Evolutionary conservation across 2,888 invertebrate genomes (phyloP).

Genomic region (Caenorhabditis plicata): DNA sequence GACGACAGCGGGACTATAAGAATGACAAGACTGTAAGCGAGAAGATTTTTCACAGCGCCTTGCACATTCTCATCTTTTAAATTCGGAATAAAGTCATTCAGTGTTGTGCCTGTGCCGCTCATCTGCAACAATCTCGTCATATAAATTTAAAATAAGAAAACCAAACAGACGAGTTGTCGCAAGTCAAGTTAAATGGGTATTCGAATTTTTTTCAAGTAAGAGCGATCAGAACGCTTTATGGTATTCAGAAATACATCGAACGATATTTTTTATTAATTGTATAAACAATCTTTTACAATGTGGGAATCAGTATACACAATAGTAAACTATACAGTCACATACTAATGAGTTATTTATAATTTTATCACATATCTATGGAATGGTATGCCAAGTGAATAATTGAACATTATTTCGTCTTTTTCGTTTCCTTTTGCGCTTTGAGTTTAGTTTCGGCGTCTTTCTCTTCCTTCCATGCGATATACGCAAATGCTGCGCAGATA

Average conservation of each 20-base stretch:
- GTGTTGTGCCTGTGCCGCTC: slow-evolving; percentile 12
- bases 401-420: slow-evolving; percentile 11
- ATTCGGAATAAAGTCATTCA: slow-evolving; percentile 59
- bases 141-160: too few relatives aligned
- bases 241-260: too few relatives aligned
- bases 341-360: too few relatives aligned
- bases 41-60: slow-evolving; percentile 58
- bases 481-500: slow-evolving; percentile 50
- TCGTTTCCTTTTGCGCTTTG: slow-evolving; percentile 7
- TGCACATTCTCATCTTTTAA: slow-evolving; percentile 57
- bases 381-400: not conserved
- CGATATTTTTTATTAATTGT: too few relatives aligned
- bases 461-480: slow-evolving; percentile 56
- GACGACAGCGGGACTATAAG: slow-evolving; percentile 61
- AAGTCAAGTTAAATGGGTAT: too few relatives aligned
- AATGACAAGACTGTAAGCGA: slow-evolving; percentile 60
- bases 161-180: slow-evolving; percentile 26
- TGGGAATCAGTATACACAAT: too few relatives aligned
- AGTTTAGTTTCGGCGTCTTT: slow-evolving; percentile 39
- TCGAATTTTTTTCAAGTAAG: too few relatives aligned
- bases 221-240: too few relatives aligned
- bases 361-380: too few relatives aligned
- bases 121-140: slow-evolving; percentile 15
- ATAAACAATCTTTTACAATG: too few relatives aligned
- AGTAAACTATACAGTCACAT: slow-evolving; percentile 1